Evolutionary conservation across 35 echinoderm and acorn worm genomes (phyloP).

Genomic region (Ophioderma brevispina): DNA sequence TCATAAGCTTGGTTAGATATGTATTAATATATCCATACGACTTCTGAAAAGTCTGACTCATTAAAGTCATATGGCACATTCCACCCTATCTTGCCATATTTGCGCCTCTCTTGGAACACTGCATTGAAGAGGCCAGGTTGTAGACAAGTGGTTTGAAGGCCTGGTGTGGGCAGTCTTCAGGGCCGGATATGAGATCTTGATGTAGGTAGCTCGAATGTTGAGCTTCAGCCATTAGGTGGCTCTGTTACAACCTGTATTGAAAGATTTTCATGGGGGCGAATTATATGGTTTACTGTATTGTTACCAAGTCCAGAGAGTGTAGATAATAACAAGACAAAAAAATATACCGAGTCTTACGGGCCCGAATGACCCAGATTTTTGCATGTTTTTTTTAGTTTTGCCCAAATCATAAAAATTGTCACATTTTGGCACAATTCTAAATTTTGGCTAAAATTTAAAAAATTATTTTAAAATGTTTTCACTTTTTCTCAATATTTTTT

Average conservation of each 20-base stretch:
- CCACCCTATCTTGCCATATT: conserved; percentile 99
- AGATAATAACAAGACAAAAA: too few species aligned
- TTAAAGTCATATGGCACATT: conserved; percentile 99
- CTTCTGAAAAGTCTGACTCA: conserved; percentile 95
- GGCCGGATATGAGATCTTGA: conserved; percentile 87
- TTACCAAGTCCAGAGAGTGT: too few species aligned
- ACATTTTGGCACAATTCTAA: too few species aligned
- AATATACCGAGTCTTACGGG: too few species aligned
- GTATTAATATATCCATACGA: conserved; percentile 92
- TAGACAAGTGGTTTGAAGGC: conserved; percentile 97
- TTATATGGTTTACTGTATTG: too few species aligned
- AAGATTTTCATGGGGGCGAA: too few species aligned
- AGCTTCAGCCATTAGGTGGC: conserved; percentile 98
- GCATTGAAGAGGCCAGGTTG: conserved; percentile 94
- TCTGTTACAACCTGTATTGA: conserved; percentile 95
- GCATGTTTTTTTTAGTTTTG: too few species aligned
- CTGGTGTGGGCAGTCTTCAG: conserved; percentile 88
- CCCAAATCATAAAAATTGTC: too few species aligned
- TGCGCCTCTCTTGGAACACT: conserved; percentile 90
- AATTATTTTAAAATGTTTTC: too few species aligned
- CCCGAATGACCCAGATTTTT: too few species aligned
- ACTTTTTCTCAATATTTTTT: too few species aligned
- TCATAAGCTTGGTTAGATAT: conserved; percentile 89
- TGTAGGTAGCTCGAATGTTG: conserved; percentile 92
- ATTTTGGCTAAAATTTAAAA: too few species aligned